phyloP scores from a whole-genome alignment of 2,113 vertebrate species.

The Pachycephala philippinensis region DNA sequence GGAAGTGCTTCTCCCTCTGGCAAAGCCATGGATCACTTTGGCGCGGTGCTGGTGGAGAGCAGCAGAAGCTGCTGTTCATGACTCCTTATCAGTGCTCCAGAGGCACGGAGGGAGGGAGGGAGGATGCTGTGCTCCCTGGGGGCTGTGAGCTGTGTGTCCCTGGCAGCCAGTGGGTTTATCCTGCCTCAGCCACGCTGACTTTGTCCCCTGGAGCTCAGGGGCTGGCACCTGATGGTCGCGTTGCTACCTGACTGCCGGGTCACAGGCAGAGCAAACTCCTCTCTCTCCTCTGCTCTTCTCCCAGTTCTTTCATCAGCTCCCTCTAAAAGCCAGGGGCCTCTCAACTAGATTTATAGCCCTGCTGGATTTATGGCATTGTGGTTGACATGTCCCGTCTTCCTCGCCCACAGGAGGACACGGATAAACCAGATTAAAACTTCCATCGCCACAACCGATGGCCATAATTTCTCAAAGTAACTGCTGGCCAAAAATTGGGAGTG shows the following conservation, averaged over 20 bases:
- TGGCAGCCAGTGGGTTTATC: not conserved
- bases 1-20: not conserved
- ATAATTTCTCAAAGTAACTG: not conserved
- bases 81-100: not conserved
- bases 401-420: rapidly evolving
- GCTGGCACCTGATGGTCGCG: conserved; percentile 61
- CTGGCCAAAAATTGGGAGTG: not conserved
- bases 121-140: conserved; percentile 27
- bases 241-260: conserved; percentile 74
- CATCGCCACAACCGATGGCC: not conserved
- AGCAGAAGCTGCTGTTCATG: not conserved
- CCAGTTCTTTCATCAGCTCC: not conserved
- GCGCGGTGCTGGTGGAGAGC: not conserved
- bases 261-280: conserved; percentile 68
- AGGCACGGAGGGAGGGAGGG: not conserved
- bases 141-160: not conserved
- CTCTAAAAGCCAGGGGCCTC: not conserved
- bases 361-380: not conserved
- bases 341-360: not conserved
- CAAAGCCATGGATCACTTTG: not conserved
- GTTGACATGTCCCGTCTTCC: rapidly evolving
- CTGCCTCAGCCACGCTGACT: conserved; percentile 52
- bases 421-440: not conserved
- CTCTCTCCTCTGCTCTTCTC: conserved; percentile 16
- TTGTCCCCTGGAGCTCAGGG: conserved; percentile 61